A percentile compares a stretch with the other conserved stretches of the same genome.
These are phyloP conservation scores for Arenicola marina DNA, from an alignment of 2,888 invertebrate genomes.

Conservation along the genomic window DNA sequence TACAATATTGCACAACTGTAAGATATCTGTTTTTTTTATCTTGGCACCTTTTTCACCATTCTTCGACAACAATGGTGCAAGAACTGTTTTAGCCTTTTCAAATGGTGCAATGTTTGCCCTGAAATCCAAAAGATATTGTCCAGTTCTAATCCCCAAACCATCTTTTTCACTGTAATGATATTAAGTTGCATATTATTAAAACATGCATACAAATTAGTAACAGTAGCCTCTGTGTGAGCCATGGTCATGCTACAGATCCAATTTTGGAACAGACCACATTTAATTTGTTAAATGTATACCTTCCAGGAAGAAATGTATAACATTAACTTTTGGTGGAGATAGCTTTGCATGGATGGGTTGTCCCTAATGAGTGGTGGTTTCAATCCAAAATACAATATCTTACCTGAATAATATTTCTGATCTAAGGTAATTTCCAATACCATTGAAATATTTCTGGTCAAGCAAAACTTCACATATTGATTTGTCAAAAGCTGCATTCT, in stretches of 20 bases:
- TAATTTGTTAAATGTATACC: too few relatives aligned
- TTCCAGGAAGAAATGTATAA: too few relatives aligned
- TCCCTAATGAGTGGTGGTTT: too few relatives aligned
- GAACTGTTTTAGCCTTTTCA: constrained; percentile 46
- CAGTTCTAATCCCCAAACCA: not conserved
- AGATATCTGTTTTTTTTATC: constrained; percentile 45
- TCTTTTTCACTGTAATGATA: not conserved
- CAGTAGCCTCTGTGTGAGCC: too few relatives aligned
- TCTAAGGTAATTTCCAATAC: constrained; percentile 59
- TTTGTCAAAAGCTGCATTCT: constrained; percentile 46
- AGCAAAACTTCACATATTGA: constrained; percentile 59
- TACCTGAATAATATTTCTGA: constrained; percentile 58
- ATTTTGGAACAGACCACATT: too few relatives aligned
- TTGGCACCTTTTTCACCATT: constrained; percentile 29
- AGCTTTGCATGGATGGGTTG: too few relatives aligned
- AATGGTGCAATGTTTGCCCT: constrained; percentile 49
- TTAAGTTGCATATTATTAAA: not conserved
- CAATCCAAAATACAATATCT: not conserved
- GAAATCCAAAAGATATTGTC: not conserved
- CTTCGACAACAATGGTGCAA: constrained; percentile 44
- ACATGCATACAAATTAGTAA: too few relatives aligned
- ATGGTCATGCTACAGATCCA: too few relatives aligned
- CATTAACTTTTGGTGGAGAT: too few relatives aligned
- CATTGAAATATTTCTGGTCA: constrained; percentile 59
- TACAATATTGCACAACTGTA: constrained; percentile 49